phyloP scores from a whole-genome alignment of 1,140 invertebrate genomes.

The Colletes latitarsis region DNA sequence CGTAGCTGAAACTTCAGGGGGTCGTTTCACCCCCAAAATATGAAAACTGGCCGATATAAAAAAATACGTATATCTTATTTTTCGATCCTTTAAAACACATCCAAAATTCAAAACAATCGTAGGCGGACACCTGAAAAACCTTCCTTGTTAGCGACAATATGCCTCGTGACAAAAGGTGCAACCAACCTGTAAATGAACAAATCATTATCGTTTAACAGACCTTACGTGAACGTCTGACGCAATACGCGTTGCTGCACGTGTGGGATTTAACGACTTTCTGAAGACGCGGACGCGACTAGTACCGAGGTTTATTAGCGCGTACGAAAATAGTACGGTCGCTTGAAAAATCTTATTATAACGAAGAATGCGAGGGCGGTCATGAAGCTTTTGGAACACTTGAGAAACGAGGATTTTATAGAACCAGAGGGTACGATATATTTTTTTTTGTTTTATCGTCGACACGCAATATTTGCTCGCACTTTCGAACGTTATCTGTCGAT shows the following conservation, averaged over 20 bases:
- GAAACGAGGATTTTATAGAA: no score
- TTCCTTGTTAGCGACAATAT: no score
- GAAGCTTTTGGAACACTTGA: no score
- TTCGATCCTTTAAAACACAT: no score
- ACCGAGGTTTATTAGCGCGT: not conserved
- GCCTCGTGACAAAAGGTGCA: conserved; percentile 12
- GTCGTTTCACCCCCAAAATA: no score
- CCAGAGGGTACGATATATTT: no score
- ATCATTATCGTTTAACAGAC: conserved; percentile 30
- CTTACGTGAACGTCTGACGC: conserved; percentile 29
- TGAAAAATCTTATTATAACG: not conserved
- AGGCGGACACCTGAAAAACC: no score
- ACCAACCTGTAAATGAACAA: conserved; percentile 22
- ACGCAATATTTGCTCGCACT: not conserved
- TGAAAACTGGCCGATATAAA: no score
- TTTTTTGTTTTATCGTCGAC: not conserved
- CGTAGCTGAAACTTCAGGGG: no score
- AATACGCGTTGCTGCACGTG: conserved; percentile 29
- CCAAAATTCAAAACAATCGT: no score
- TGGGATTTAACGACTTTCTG: conserved; percentile 14
- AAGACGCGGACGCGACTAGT: not conserved
- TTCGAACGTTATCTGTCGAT: conserved; percentile 12
- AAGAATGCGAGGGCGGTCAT: no score
- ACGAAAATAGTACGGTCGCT: not conserved
- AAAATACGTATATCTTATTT: no score